phyloP scores from a whole-genome alignment of 2,888 invertebrate species.

The Yponomeuta plumbellus region DNA sequence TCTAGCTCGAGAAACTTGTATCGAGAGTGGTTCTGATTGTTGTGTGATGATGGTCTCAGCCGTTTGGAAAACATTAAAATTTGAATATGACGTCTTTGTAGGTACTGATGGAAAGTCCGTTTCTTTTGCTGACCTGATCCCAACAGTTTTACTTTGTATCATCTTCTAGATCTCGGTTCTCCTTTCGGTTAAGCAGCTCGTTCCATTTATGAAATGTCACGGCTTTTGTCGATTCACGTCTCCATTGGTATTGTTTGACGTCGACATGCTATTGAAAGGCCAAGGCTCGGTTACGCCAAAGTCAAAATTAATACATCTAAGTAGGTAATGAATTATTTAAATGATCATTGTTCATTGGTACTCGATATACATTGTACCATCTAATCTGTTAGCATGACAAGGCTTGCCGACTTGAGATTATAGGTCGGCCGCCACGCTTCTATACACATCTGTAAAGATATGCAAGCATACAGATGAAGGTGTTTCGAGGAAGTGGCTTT shows the following conservation, averaged over 20 bases:
- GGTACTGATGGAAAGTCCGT: conserved; percentile 49
- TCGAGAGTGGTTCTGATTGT: conserved; percentile 8
- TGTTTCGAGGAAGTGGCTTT: conserved; percentile 18
- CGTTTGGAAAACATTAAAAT: conserved; percentile 36
- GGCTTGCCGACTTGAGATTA: conserved; percentile 22
- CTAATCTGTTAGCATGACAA: conserved; percentile 17
- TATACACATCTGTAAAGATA: conserved; percentile 23
- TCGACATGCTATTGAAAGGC: conserved; percentile 18
- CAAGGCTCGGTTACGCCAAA: conserved; percentile 20
- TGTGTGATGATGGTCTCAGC: conserved; percentile 13
- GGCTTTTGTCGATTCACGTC: conserved; percentile 26
- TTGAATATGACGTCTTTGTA: conserved; percentile 17
- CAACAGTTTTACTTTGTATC: conserved; percentile 46
- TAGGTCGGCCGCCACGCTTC: conserved; percentile 26
- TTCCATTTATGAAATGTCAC: conserved; percentile 31
- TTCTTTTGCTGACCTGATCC: conserved; percentile 52
- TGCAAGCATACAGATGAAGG: conserved; percentile 7
- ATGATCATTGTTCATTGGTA: conserved; percentile 8
- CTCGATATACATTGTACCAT: neutral
- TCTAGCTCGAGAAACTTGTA: neutral
- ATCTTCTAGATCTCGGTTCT: conserved; percentile 34
- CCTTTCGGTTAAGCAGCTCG: conserved; percentile 24
- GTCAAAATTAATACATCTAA: conserved; percentile 9
- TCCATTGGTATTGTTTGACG: conserved; percentile 21
- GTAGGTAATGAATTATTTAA: conserved; percentile 4